Base-by-base conservation (phyloP, 1,140 invertebrate species). In the Drepana arcuata region DNA sequence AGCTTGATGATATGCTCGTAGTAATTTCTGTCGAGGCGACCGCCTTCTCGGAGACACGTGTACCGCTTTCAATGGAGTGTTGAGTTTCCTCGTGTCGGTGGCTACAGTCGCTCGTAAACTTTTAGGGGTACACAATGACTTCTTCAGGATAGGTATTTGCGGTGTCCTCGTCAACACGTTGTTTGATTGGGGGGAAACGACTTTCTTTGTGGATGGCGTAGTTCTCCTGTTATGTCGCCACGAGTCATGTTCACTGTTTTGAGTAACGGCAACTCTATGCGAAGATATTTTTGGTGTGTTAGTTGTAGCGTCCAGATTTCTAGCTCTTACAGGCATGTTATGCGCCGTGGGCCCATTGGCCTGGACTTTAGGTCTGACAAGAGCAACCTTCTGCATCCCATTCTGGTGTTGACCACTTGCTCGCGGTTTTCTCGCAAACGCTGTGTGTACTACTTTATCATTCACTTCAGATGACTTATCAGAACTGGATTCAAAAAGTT, bases 401-500 rank as follows among this genome's bases (percentile, higher is more conserved):
- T 32, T 45, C 34, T 59, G 56, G 14, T 55, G 44, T 39, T 56
- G 60, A 14, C 18, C 33, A 38, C 45, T 72, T 1, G 62, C 28
- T 48, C 74, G 54, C 3, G 77, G 77, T 34, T 52, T 58, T 30
- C 77, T 66, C 6, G 77, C 77, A 29, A 79, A 81, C n/a, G 62
- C 67, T 3, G 42, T 47, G 26, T 73, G 54, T 16, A 40, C 34
- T 0, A 31, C 31, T 39, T 70, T 77, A n/a, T 79, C 71, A 16
- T 59, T 59, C 39, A 32, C 41, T 30, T 79, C 77, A 2, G 74
- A 79, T n/a, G 78, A 79, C 30, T 72, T 79, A 34, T 82, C 78
- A 1, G 78, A 82, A 39, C 74, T 75, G 7, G 78, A 68, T 48
- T 89, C 88, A 46, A 89, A 90, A 5, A 89, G 70, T 50, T 86